Percentiles rank a stretch among this genome's conserved stretches.
These are phyloP conservation scores for Periplaneta americana DNA, from an alignment of 1,140 invertebrate genomes.

Conservation along the genomic window DNA sequence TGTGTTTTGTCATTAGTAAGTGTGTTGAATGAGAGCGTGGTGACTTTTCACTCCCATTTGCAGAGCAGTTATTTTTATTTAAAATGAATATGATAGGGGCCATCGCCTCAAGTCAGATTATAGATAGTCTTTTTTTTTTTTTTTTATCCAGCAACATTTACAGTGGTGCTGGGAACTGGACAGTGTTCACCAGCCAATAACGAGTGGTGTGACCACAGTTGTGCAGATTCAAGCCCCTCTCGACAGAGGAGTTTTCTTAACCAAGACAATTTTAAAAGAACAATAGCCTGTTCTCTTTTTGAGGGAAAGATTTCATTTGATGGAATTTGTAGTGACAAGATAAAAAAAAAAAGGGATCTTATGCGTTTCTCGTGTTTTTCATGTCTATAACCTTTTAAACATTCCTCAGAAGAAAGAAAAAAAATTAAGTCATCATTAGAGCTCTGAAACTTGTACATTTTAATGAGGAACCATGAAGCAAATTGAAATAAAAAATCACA, in stretches of 20 bases:
- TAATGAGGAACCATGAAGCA: conserved; percentile 7
- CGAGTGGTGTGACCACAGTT: conserved; percentile 10
- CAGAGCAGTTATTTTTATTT: conserved; percentile 21
- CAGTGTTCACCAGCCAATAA: not conserved
- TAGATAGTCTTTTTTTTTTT: not conserved
- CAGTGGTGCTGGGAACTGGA: not conserved
- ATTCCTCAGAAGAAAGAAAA: conserved; percentile 13
- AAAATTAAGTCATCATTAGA: not conserved
- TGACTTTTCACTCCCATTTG: conserved; percentile 6
- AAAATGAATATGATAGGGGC: conserved; percentile 2
- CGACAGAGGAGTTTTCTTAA: conserved; percentile 1
- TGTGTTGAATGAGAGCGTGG: conserved; percentile 9
- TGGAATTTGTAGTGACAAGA: not conserved
- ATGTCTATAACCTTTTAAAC: conserved; percentile 20
- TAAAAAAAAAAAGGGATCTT: not conserved
- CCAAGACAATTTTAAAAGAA: conserved; percentile 4
- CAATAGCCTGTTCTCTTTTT: conserved; percentile 14
- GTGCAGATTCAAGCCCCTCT: conserved; percentile 5
- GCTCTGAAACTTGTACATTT: not conserved
- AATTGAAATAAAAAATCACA: too few species aligned
- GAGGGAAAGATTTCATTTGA: conserved; percentile 13
- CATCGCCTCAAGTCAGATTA: conserved; percentile 1
- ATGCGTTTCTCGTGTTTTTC: conserved; percentile 17
- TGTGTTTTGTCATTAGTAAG: conserved; percentile 10
- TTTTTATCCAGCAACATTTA: not conserved